Evolutionary conservation across 2,797 vertebrate species (phyloP), one percentile per base, ranked within the genome.

Genomic region (Neosalanx taihuensis): DNA sequence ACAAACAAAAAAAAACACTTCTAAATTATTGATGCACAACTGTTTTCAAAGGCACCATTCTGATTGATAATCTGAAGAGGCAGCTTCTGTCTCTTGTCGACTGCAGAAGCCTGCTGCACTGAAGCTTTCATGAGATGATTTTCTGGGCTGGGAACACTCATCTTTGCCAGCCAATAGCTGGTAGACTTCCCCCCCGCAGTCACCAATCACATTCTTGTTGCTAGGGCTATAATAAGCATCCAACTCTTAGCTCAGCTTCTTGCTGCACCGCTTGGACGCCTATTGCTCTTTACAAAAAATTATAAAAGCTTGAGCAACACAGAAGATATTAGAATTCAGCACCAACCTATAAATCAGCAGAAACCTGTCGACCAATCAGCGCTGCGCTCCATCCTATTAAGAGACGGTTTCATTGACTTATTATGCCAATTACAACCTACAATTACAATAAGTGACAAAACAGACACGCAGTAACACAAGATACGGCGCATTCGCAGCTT

Each of bases 141-240:
- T 89, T 90, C 84, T 89, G 80, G 78, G 83, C 87, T 90, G 86
- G 84, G 86, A 91, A 85, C 79, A 71, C 73, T 81, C 76, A 77
- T 84, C 71, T 73, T 70, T 71, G 53, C 64, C 87, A 91, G 81
- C 93, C 92, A 93, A 93, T 93, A 23, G 73, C 84, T 75, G 89
- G 75, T 65, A 63, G 61, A 74, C 82, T 83, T 78, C 17, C 76
- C 79, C 78, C 76, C 62, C 63, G 12, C 81, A 80, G 73, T 83
- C 71, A 80, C 92, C 93, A 94, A 92, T 92, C 86, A 71, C 1
- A 6, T 57, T 70, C 73, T 83, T 92, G 92, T 94, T 94, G 90
- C 92, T 91, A 92, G 83, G 92, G 91, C 92, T 92, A 89, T 86
- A 86, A 92, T 86, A 92, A 87, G 86, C 84, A 86, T 85, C 84